Evolutionary conservation across 2,797 vertebrate species (phyloP).

Genomic region (Anguilla pacifica): DNA sequence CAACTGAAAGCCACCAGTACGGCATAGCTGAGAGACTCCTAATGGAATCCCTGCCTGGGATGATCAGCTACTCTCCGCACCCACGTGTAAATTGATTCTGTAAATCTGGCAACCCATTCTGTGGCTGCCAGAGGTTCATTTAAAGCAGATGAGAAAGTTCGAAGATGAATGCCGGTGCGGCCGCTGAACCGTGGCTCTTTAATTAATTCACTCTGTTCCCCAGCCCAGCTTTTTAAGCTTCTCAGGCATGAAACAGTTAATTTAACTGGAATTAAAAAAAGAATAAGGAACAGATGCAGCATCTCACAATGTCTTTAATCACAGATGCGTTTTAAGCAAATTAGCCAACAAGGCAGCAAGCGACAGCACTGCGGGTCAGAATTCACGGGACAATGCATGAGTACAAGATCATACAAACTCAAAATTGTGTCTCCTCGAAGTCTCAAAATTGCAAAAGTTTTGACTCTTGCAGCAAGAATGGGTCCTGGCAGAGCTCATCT

Average conservation of each 20-base stretch:
- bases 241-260: constrained; percentile 31
- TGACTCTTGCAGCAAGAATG: too few relatives aligned
- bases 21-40: neutral
- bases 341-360: neutral
- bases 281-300: neutral
- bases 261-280: constrained; percentile 9
- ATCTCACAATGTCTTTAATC: neutral
- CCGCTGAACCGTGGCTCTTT: constrained; percentile 24
- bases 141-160: neutral
- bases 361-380: neutral
- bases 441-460: neutral
- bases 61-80: neutral
- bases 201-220: constrained; percentile 33
- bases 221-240: too few relatives aligned
- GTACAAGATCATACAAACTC: neutral
- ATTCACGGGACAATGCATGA: neutral
- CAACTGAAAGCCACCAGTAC: neutral
- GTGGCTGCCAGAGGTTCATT: neutral
- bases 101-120: constrained; percentile 22
- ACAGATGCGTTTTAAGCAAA: neutral
- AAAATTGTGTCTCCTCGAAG: neutral
- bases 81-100: constrained; percentile 23
- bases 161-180: neutral
- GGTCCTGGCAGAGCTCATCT: neutral
- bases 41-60: constrained; percentile 1